Conservation (phyloP, 1,140 invertebrate genomes). For the Ptiloglossa arizonensis region DNA sequence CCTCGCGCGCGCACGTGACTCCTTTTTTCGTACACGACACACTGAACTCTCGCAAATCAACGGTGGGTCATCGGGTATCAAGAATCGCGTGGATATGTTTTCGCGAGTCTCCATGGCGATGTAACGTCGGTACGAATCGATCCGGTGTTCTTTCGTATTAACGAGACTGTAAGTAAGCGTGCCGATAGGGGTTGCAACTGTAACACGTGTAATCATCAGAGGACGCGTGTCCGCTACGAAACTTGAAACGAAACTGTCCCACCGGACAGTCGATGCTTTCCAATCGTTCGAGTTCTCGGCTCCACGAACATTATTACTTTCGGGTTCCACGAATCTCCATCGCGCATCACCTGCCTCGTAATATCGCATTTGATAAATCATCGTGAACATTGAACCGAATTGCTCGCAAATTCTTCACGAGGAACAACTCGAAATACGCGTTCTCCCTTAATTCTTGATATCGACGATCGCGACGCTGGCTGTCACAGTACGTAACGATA, state of each 20-base stretch:
- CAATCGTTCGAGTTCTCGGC: not conserved
- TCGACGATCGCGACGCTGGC: not conserved
- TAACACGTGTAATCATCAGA: conserved; percentile 19
- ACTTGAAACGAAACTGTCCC: conserved; percentile 26
- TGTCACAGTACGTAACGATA: not conserved
- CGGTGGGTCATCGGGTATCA: conserved; percentile 45
- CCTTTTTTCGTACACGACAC: conserved; percentile 16
- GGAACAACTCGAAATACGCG: too few relatives aligned
- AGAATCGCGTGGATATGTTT: conserved; percentile 54
- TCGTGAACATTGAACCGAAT: too few relatives aligned
- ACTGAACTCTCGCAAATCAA: conserved; percentile 38
- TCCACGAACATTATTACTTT: too few relatives aligned
- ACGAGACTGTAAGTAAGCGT: conserved; percentile 22
- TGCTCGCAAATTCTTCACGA: too few relatives aligned
- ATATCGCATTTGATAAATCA: not conserved
- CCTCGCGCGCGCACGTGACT: not conserved
- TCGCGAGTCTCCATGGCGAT: conserved; percentile 61
- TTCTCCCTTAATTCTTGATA: not conserved
- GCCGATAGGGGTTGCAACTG: conserved; percentile 8
- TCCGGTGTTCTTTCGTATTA: conserved; percentile 45
- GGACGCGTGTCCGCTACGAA: conserved; percentile 19
- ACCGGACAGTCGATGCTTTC: not conserved
- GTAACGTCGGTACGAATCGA: conserved; percentile 50
- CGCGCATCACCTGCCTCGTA: too few relatives aligned
- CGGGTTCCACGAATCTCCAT: not conserved